phyloP scores from a whole-genome alignment of 2,113 vertebrate species.

The Steatornis caripensis region DNA sequence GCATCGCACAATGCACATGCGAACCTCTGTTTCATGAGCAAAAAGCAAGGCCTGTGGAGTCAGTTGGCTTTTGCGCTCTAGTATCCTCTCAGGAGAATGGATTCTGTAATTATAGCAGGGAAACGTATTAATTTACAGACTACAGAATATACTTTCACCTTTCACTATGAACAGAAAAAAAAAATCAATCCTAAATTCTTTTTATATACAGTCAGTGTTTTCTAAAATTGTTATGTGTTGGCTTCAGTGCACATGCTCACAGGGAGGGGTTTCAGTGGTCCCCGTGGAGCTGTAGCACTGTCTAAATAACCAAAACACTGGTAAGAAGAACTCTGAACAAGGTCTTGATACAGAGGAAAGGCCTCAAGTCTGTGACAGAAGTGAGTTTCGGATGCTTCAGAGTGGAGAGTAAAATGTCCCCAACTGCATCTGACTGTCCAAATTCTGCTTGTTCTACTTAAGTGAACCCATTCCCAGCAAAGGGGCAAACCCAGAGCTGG shows the following conservation, averaged over 20 bases:
- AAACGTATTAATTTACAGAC: not conserved
- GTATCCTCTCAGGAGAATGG: not conserved
- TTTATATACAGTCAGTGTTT: not conserved
- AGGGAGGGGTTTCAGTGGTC: not conserved
- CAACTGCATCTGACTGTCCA: not conserved
- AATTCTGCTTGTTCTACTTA: not conserved
- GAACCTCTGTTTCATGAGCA: not conserved
- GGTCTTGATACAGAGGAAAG: not conserved
- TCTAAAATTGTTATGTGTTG: not conserved
- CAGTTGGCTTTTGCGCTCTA: not conserved
- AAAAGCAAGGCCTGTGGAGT: not conserved
- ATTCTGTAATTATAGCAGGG: not conserved
- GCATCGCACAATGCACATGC: not conserved
- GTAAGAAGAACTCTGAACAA: not conserved
- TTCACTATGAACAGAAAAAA: not conserved
- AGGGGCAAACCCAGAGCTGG: not conserved
- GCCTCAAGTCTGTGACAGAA: not conserved
- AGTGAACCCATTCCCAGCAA: not conserved
- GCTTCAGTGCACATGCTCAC: not conserved
- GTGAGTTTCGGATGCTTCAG: not conserved
- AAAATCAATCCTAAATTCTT: not conserved
- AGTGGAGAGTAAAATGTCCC: not conserved
- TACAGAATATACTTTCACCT: not conserved
- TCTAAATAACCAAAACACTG: not conserved
- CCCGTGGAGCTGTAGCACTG: not conserved